Evolutionary conservation across 2,888 invertebrate species (phyloP), one percentile per base, ranked within the genome.

Genomic region (Tipula unca): DNA sequence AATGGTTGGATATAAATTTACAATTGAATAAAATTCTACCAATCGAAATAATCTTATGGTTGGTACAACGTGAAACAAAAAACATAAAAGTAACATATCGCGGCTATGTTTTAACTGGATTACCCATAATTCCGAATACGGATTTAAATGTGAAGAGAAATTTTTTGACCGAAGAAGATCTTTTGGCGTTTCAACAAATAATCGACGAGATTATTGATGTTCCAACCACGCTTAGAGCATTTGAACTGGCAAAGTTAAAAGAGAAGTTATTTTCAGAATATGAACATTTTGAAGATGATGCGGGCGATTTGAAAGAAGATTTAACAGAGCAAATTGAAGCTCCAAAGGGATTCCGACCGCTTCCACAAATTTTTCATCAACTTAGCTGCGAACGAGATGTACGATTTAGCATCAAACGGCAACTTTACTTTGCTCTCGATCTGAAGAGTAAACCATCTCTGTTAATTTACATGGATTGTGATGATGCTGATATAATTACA

Each of bases 71-170:
- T 85, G 92, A 93, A 88, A 87, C 94, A 0, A 89, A 91, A 84
- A 92, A 92, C 25, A 91, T 92, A 86, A 91, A 91, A 32, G 91
- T 93, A 17, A 89, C 90, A 87, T 93, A 94, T 88, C 90, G 93
- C 88, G 95, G 95, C 8, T 94, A 93, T 91, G 92, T 95, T 1
- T 89, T 95, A 87, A 93, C 93, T 86, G 94, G 94, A 6, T 90
- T 95, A 86, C 95, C 95, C 25, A 89, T 95, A 48, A 91, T 94
- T n/a, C 91, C 92, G 85, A 88, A 89, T 86, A 32, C 6, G n/a
- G 8, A 29, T 32, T 83, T 83, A 83, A 32, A 29, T 35, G 35
- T 32, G 8, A 14, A 29, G 10, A 83, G 14, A 14, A 32, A 32
- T 10, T 35, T 1, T 35, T 83, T 83, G n/a, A 35, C 29, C 8